Base-by-base conservation (phyloP, 2,888 invertebrate genomes). In the Tachina grossa region DNA sequence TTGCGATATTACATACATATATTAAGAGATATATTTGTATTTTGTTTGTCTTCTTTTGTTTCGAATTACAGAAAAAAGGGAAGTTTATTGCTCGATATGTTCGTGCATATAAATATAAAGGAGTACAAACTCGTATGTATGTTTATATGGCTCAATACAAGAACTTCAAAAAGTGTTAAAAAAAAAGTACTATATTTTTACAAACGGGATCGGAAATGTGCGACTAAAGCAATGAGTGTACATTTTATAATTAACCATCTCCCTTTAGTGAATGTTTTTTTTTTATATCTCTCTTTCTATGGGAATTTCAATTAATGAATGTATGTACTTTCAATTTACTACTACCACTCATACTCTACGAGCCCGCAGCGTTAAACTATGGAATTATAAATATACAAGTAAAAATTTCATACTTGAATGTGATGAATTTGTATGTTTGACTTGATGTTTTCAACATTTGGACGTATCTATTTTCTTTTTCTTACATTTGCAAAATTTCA, bases 391-490 rank as follows among this genome's bases (percentile, higher is more conserved):
- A 66, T 39, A 14, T 45, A 63, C 31, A 39, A 63, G 69, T 63
- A 65, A 72, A 71, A 65, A 55, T 55, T 41, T 65, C 41, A n/a
- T 78, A 63, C 19, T 71, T 61, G 61, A 63, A 63, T 78, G 59
- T 79, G 71, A 65, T 79, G 45, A 45, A 53, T 69, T 77, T 43
- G n/a, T 80, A 16, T 68, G 59, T 43, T 55, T 77, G 49, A 63
- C 49, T 65, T 74, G 57, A 66, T 74, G 49, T 72, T 72, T 72
- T 80, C 65, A 80, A 80, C 71, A 65, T 74, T 65, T 75, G 61
- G 81, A 71, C 71, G 72, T 83, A 85, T 83, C 85, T 85, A 85
- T 85, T 85, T 85, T 77, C 71, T 83, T 79, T 85, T 85, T 81
- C 72, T 77, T 81, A 75, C 78, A 80, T 83, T 83, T 85, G 83